Base-by-base conservation (phyloP, 2,888 invertebrate genomes). In the Chironomus tentans region DNA sequence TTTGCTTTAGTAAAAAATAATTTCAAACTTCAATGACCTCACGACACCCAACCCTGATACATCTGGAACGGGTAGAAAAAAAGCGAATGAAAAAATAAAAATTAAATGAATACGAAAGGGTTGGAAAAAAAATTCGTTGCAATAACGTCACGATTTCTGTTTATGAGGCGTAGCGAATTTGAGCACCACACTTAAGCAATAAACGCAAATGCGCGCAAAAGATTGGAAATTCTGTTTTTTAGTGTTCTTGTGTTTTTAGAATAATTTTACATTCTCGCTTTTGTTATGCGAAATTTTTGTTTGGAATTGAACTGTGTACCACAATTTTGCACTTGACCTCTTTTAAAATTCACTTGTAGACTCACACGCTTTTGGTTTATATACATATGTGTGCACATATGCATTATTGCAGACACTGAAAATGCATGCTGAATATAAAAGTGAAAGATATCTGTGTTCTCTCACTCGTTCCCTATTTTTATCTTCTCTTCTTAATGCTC, bases 91-190 rank as follows among this genome's bases (percentile, higher is more conserved):
- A 24, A 62, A 62, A 38, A 38, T 10, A 38, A 65, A 22, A 24
- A 13, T 21, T 22, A 65, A 65, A 21, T 18, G 61, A 72, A 15
- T 21, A n/a, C 38, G 13, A 18, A 74, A 65, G 74, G 74, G 74
- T 74, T 74, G 68, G 6, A 47, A 22, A 69, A 18, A n/a, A 21
- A 24, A 7, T 22, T 50, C 21, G 46, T 50, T 73, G 72, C 72
- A 61, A 71, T 22, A 21, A 46, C 50, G 38, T 74, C 74, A 74
- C 74, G 74, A 74, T 74, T 68, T 46, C 68, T 48, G 74, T 74
- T 74, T 74, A 74, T 74, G 74, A 68, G 68, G 47, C 74, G 47
- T 74, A 74, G 48, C 74, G 12, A 74, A 74, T 74, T 74, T 68
- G 65, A 46, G 38, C 24, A 28, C 38, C 74, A 65, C 47, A 65